Conservation (phyloP, 2,888 invertebrate species). For the Monopis laevigella region DNA sequence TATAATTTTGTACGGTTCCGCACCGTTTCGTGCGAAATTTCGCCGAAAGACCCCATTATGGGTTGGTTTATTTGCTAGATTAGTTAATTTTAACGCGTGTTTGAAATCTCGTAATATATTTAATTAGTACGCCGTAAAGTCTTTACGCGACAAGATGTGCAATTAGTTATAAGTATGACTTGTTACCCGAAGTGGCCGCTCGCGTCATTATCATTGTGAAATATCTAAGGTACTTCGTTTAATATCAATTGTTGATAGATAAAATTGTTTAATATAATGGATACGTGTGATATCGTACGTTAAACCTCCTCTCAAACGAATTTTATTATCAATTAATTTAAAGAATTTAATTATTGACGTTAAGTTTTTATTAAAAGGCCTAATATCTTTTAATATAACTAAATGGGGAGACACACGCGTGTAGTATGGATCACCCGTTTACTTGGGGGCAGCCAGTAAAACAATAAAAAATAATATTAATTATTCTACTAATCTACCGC, state of each 20-base stretch:
- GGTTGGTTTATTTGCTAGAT: conserved; percentile 28
- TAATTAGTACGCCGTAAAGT: background rate
- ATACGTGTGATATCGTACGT: conserved; percentile 1
- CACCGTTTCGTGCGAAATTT: background rate
- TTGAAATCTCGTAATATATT: conserved; percentile 66
- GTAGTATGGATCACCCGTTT: no score
- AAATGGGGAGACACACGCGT: no score
- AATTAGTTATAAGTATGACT: conserved; percentile 49
- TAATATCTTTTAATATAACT: background rate
- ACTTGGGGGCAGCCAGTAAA: no score
- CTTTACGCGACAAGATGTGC: conserved; percentile 37
- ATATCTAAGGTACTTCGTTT: background rate
- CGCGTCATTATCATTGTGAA: background rate
- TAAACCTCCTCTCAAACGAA: conserved; percentile 10
- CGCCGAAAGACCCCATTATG: background rate
- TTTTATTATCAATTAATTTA: conserved; percentile 5
- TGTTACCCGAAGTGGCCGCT: conserved; percentile 50
- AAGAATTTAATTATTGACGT: conserved; percentile 8
- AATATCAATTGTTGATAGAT: conserved; percentile 2
- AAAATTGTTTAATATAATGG: background rate
- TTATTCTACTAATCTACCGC: no score
- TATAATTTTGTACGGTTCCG: conserved; percentile 35
- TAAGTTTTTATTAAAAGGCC: conserved; percentile 6
- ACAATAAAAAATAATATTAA: no score
- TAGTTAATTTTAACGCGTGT: conserved; percentile 52